Evolutionary conservation across 2,888 invertebrate genomes (phyloP).

Genomic region (Epicampocera succincta): DNA sequence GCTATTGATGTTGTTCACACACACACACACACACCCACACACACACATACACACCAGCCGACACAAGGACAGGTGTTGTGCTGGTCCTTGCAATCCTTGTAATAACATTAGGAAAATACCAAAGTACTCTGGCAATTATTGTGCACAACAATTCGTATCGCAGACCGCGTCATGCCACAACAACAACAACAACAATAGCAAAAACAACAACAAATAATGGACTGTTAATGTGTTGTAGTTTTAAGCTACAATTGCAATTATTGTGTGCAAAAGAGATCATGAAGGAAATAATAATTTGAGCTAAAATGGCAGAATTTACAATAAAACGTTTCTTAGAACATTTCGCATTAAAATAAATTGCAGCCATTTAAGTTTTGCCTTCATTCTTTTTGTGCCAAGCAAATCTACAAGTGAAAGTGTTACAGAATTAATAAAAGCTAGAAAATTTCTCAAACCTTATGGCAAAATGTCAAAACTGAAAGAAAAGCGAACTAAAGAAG

Average conservation of each 20-base stretch:
- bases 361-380: too few relatives aligned
- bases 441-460: too few relatives aligned
- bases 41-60: too few relatives aligned
- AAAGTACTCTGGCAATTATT: neutral
- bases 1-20: neutral
- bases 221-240: slow-evolving; percentile 33
- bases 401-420: too few relatives aligned
- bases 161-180: neutral
- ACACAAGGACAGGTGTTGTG: slow-evolving; percentile 18
- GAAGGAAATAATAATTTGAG: neutral
- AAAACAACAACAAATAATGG: slow-evolving; percentile 1
- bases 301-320: neutral
- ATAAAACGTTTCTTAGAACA: too few relatives aligned
- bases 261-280: neutral
- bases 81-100: neutral
- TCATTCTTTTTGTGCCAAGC: too few relatives aligned
- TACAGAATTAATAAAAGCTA: too few relatives aligned
- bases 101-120: slow-evolving; percentile 4
- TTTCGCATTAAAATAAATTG: too few relatives aligned
- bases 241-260: slow-evolving; percentile 28
- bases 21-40: too few relatives aligned
- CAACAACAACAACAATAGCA: too few relatives aligned
- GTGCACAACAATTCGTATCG: neutral
- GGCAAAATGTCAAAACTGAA: too few relatives aligned
- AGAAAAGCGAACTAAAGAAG: too few relatives aligned